Base-by-base conservation (phyloP, 2,113 vertebrate genomes). In the human (Homo sapiens) region DNA sequence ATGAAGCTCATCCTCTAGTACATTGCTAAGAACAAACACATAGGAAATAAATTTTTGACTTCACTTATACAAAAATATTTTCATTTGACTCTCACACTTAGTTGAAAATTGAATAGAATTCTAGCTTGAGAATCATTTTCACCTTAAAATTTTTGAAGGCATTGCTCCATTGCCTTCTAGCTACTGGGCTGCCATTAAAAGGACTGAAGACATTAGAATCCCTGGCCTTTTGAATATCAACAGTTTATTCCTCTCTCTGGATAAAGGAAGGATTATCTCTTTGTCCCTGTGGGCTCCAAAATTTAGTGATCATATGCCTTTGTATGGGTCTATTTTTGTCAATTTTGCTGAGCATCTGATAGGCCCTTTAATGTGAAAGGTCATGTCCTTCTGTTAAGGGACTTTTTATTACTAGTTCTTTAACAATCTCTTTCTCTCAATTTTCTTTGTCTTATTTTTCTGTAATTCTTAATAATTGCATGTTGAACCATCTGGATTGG, bases 211-310 rank as follows among this genome's bases (percentile, higher is more conserved):
- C 25, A 85, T 92, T 89, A 88, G 85, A 72, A 72, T 43, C 11
- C 66, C 30, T 92, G 73, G 35, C 25, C 50, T 94, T 96, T 89
- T 85, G 43, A 83, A 76, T 86, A 35, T 64, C 11, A 97, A 73
- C n/a, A 52, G 7, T 72, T 82, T 93, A 59, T 94, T 89, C 35
- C 13, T 84, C 9, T 94, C 55, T 96, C 57, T 72, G 30, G 35
- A 92, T 59, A 86, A 92, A 55, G 10, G 85, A n/a, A 8, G 8
- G 10, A 70, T 84, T 48, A 88, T 70, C 18, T 81, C 11, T 92
- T 72, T 85, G 16, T 79, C 23, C 61, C 25, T 75, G 43, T 25
- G n/a, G 57, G n/a, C 90, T 95, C 48, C 84, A n/a, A 83, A 96
- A 61, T 48, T 73, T 79, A 61, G 72, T 93, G 32, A 90, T 43